These are phyloP conservation scores for Varroa destructor DNA, from an alignment of 1,140 invertebrate genomes.

Conservation along the genomic window DNA sequence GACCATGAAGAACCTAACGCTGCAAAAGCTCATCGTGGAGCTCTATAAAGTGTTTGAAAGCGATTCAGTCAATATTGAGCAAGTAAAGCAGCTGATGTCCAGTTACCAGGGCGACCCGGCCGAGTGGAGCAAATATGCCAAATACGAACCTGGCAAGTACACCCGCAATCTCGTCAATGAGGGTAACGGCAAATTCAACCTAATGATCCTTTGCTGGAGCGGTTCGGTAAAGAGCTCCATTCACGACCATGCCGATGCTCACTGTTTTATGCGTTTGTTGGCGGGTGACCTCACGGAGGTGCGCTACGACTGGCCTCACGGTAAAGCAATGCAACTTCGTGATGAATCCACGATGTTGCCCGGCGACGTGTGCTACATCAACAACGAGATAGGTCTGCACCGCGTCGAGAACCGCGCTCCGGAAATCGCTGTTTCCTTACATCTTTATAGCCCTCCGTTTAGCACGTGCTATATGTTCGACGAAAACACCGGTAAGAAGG, in stretches of 20 bases:
- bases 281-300: constrained; percentile 50
- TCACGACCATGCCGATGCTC: constrained; percentile 87
- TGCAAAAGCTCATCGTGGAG: constrained; percentile 59
- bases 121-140: constrained; percentile 88
- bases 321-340: constrained; percentile 46
- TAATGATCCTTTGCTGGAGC: constrained; percentile 94
- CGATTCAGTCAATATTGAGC: constrained; percentile 70
- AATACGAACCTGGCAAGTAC: constrained; percentile 77
- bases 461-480: constrained; percentile 77
- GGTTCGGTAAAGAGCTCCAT: constrained; percentile 85
- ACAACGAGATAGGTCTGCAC: constrained; percentile 85
- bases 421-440: constrained; percentile 74
- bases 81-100: constrained; percentile 66
- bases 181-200: constrained; percentile 92
- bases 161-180: constrained; percentile 82
- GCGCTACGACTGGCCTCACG: constrained; percentile 57
- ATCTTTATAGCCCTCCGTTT: constrained; percentile 92
- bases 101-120: constrained; percentile 70
- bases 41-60: constrained; percentile 59
- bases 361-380: constrained; percentile 84
- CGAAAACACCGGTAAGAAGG: constrained; percentile 65
- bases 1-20: constrained; percentile 29
- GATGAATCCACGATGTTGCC: constrained; percentile 50
- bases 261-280: constrained; percentile 75
- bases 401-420: constrained; percentile 84